phyloP scores from a whole-genome alignment of 2,888 invertebrate genomes.

The Pelosia muscerda region DNA sequence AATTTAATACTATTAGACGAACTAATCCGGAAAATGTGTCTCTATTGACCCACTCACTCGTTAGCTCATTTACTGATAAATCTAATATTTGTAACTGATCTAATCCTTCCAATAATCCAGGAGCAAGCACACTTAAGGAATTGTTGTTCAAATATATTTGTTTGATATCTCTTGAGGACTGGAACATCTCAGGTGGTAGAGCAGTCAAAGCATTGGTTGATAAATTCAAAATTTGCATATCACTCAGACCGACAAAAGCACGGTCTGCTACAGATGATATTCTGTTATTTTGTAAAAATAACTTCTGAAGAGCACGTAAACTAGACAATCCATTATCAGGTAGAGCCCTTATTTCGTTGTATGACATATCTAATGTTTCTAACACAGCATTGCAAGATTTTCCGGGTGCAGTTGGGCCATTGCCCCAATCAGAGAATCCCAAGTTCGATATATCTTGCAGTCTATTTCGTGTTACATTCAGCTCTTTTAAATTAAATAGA shows the following conservation, averaged over 20 bases:
- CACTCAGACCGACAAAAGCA: conserved; percentile 90
- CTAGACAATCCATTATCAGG: conserved; percentile 91
- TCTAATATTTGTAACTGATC: conserved; percentile 91
- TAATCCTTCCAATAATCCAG: conserved; percentile 91
- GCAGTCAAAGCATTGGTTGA: conserved; percentile 92
- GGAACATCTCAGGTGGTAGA: conserved; percentile 92
- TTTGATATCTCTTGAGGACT: conserved; percentile 90
- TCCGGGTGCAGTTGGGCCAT: conserved; percentile 88
- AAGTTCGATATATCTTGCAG: conserved; percentile 92
- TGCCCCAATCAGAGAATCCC: conserved; percentile 91
- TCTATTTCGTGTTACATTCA: conserved; percentile 92
- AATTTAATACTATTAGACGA: conserved; percentile 91
- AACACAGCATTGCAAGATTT: conserved; percentile 90
- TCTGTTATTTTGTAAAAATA: conserved; percentile 92
- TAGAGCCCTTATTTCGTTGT: conserved; percentile 90
- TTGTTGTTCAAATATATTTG: conserved; percentile 93
- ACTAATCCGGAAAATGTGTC: conserved; percentile 92
- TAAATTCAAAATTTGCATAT: conserved; percentile 91
- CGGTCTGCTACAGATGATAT: conserved; percentile 91
- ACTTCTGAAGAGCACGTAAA: conserved; percentile 89
- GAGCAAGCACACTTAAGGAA: conserved; percentile 91
- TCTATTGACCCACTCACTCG: conserved; percentile 92
- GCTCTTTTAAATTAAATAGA: conserved; percentile 88
- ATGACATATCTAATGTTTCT: conserved; percentile 90
- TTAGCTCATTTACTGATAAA: conserved; percentile 91